phyloP scores from a whole-genome alignment of 2,113 vertebrate genomes.

The Dicerorhinus sumatrensis region DNA sequence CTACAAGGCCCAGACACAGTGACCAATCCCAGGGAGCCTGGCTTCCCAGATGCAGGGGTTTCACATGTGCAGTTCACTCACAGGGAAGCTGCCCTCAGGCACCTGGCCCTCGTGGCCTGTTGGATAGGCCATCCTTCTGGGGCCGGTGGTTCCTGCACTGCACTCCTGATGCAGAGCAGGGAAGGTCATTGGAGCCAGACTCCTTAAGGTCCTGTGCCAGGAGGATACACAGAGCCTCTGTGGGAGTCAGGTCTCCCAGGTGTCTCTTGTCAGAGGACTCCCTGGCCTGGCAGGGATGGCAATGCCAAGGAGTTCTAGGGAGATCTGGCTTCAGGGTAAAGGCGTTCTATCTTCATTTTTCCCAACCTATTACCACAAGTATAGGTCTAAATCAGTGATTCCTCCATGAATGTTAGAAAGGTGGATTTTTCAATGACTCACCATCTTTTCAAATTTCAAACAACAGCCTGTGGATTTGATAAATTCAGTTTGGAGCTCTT shows the following conservation, averaged over 20 bases:
- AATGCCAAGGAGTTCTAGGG: not conserved
- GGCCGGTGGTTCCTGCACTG: not conserved
- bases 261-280: not conserved
- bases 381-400: not conserved
- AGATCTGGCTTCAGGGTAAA: not conserved
- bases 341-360: not conserved
- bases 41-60: too few relatives aligned
- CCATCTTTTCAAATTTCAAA: not conserved
- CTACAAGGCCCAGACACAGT: not conserved
- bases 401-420: not conserved
- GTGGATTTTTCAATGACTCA: not conserved
- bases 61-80: not conserved
- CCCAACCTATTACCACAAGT: not conserved
- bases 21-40: not conserved
- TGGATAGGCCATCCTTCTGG: not conserved
- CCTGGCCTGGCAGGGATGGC: not conserved
- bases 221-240: not conserved
- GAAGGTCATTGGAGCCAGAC: not conserved
- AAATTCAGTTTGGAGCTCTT: not conserved
- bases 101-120: not conserved
- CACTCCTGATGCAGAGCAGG: not conserved
- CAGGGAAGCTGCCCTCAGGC: accelerated
- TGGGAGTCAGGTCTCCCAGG: not conserved
- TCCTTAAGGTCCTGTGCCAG: not conserved
- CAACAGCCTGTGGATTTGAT: not conserved